A percentile compares a stretch with the other conserved stretches of the same genome.
phyloP scores from a whole-genome alignment of 2,113 vertebrate genomes.

The Prionailurus viverrinus region DNA sequence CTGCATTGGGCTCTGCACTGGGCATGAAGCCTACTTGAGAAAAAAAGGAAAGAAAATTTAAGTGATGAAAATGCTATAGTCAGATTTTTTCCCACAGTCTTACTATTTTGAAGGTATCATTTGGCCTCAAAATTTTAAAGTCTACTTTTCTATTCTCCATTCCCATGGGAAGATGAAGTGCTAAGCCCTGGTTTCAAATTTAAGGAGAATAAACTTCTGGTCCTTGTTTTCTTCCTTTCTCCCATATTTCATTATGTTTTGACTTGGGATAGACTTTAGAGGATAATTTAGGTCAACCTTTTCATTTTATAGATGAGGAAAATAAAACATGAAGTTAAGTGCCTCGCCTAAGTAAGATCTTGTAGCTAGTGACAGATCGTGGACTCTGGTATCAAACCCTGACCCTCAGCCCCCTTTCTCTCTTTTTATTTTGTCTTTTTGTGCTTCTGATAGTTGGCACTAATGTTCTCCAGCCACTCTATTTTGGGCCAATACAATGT shows the following conservation, averaged over 20 bases:
- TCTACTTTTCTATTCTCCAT: not conserved
- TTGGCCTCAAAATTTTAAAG: constrained; percentile 19
- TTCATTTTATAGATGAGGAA: not conserved
- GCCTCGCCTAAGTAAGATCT: not conserved
- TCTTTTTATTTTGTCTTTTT: not conserved
- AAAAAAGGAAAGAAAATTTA: not conserved
- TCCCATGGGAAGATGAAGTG: not conserved
- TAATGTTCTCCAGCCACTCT: not conserved
- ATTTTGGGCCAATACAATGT: not conserved
- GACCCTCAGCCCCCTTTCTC: not conserved
- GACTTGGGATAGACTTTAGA: not conserved
- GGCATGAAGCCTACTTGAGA: too few species aligned
- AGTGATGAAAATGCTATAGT: not conserved
- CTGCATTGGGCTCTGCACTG: too few species aligned
- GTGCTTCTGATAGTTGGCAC: not conserved
- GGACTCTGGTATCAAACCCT: not conserved
- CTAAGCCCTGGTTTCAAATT: constrained; percentile 20
- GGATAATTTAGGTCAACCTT: not conserved
- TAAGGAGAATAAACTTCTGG: not conserved
- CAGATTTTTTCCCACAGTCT: not conserved
- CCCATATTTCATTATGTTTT: not conserved
- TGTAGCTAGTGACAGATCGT: not conserved
- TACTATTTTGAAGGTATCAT: not conserved
- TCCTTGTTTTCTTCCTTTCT: not conserved
- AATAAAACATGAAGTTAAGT: not conserved